Conservation (phyloP, 2,113 vertebrate genomes). For the Saccopteryx leptura region DNA sequence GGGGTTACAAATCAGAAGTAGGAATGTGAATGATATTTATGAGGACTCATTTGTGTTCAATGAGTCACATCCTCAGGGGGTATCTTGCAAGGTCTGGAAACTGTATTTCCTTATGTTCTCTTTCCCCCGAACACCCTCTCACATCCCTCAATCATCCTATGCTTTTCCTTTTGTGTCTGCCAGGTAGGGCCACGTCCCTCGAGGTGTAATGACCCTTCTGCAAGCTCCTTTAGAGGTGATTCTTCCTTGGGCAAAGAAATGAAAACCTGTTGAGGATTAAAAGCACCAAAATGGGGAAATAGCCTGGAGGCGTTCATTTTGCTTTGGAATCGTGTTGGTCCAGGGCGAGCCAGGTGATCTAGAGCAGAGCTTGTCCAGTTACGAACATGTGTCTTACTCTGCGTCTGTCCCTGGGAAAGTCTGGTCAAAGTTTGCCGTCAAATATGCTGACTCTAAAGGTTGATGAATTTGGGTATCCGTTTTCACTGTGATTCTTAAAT, state of each 20-base stretch:
- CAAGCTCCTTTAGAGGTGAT: background rate
- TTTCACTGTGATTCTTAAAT: background rate
- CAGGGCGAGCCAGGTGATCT: background rate
- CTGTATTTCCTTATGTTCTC: background rate
- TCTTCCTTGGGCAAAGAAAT: conserved; percentile 10
- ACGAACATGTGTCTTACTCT: background rate
- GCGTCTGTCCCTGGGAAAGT: background rate
- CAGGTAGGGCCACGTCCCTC: background rate
- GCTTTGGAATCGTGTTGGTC: background rate
- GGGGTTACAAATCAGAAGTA: background rate
- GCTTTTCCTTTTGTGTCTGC: background rate
- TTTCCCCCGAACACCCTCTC: background rate
- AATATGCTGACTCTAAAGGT: background rate
- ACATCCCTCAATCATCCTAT: background rate
- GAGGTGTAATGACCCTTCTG: background rate
- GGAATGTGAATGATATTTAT: background rate
- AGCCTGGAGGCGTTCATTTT: background rate
- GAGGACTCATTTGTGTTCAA: conserved; percentile 14
- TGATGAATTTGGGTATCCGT: background rate
- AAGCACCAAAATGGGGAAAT: background rate
- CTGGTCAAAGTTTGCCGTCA: background rate
- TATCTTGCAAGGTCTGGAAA: background rate
- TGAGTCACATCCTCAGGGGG: background rate
- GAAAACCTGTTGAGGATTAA: background rate
- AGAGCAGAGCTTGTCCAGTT: background rate